Conservation (phyloP, 2,113 vertebrate genomes). For the Oxyruncus cristatus region DNA sequence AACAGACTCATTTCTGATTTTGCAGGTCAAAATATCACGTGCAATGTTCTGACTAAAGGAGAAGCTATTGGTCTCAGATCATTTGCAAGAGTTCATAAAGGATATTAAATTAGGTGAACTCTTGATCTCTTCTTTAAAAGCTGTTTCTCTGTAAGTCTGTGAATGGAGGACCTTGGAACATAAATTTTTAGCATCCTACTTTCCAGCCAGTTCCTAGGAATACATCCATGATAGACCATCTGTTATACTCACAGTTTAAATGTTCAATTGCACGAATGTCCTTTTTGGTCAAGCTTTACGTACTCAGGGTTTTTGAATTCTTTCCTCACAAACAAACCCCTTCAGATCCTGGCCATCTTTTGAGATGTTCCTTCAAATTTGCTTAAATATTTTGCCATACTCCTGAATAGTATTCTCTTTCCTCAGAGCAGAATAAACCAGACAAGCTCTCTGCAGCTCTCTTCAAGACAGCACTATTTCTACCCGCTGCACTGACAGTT, state of each 20-base stretch:
- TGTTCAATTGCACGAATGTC: background rate
- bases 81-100: background rate
- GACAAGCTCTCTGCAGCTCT: background rate
- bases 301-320: background rate
- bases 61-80: background rate
- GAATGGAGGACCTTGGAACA: background rate
- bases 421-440: background rate
- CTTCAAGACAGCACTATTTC: background rate
- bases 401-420: background rate
- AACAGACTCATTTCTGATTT: background rate
- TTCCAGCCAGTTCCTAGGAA: background rate
- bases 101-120: background rate
- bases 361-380: background rate
- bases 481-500: background rate
- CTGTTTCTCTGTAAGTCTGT: background rate
- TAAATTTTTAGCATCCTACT: background rate
- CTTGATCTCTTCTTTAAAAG: background rate
- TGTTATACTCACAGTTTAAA: background rate
- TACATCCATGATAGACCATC: background rate
- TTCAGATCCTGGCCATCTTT: background rate
- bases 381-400: background rate
- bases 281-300: background rate
- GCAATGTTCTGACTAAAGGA: background rate
- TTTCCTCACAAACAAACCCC: background rate
- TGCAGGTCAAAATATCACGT: background rate